Base-by-base conservation (phyloP, 1,140 invertebrate genomes). In the Propsilocerus akamusi region DNA sequence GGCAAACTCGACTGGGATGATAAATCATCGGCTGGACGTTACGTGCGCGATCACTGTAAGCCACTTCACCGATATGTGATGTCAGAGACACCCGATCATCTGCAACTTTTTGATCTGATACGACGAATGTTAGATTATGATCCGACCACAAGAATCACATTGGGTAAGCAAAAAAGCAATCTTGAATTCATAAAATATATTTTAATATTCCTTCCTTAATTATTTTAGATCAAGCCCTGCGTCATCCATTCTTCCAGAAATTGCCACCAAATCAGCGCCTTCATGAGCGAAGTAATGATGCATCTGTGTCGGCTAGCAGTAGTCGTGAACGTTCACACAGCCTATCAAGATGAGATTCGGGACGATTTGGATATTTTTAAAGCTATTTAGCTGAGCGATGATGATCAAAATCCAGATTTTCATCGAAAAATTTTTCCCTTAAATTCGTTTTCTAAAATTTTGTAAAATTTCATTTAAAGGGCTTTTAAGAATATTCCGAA, bases 41-140 rank as follows among this genome's bases (percentile, higher is more conserved):
- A 96, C 63, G 92, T 97, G n/a, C 75, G 88, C 55, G 90, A 98
- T 62, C 96, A 97, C 67, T 99, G 95, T 72, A 97, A 96, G 75
- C 92, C 90, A 41, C 69, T 99, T 32, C 75, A 97, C 88, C 80
- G 93, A 64, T 98, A 97, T 69, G 78, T 93, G 68, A 75, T 82
- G 58, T 76, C 70, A 52, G 89, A 91, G 50, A 86, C 92, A 58
- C 80, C 88, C 52, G 94, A 98, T 56, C 88, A 97, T 65, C 75
- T 81, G 51, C 80, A 92, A 58, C 68, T 99, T 54, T 97, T 99
- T 68, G 90, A 98, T 62, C 70, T 99, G 53, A 86, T 99, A 54
- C 76, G 81, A 55, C 79, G 81, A 67, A 99, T 99, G 95, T 69
- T 99, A 59, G 91, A 97, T 52, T 99, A 97, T 68, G 92, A 98